A percentile compares a stretch with the other conserved stretches of the same genome.
Evolutionary conservation across 1,140 invertebrate species (phyloP).

Genomic region (Tetramorium parvispinum): DNA sequence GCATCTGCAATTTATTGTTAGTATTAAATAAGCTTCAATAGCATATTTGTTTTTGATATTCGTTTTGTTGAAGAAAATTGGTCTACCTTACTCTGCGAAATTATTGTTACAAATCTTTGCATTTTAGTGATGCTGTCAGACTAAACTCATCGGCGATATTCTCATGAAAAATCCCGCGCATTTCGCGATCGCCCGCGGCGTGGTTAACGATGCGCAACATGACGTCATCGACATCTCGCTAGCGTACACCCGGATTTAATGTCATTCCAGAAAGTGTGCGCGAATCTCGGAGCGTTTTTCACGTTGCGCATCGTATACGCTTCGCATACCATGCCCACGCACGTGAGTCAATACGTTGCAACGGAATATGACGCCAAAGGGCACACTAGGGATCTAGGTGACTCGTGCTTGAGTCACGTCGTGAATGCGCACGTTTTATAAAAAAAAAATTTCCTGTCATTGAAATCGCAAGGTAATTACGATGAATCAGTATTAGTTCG

Average conservation of each 20-base stretch:
- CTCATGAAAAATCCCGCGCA: not conserved
- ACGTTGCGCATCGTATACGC: constrained; percentile 65
- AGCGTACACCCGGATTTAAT: constrained; percentile 67
- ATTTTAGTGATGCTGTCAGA: constrained; percentile 12
- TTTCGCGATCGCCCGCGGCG: constrained; percentile 31
- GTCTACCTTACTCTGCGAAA: not conserved
- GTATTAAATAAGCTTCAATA: not conserved
- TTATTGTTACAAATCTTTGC: not conserved
- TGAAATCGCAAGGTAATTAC: not conserved
- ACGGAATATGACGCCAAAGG: constrained; percentile 59
- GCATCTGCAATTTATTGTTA: not conserved
- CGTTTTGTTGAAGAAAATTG: not conserved
- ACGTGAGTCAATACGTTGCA: constrained; percentile 75
- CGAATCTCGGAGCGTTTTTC: constrained; percentile 63
- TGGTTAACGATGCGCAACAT: constrained; percentile 54
- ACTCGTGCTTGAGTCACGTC: constrained; percentile 63
- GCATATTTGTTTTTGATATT: not conserved
- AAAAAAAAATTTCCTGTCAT: constrained; percentile 2
- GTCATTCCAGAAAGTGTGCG: constrained; percentile 67
- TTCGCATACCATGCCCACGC: constrained; percentile 75
- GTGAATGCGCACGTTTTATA: not conserved
- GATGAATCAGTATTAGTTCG: not conserved
- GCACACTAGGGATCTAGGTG: constrained; percentile 47
- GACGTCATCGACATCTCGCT: constrained; percentile 67
- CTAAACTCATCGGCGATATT: not conserved